Evolutionary conservation across 2,888 invertebrate genomes (phyloP).

Genomic region (Xanthorhoe designata): DNA sequence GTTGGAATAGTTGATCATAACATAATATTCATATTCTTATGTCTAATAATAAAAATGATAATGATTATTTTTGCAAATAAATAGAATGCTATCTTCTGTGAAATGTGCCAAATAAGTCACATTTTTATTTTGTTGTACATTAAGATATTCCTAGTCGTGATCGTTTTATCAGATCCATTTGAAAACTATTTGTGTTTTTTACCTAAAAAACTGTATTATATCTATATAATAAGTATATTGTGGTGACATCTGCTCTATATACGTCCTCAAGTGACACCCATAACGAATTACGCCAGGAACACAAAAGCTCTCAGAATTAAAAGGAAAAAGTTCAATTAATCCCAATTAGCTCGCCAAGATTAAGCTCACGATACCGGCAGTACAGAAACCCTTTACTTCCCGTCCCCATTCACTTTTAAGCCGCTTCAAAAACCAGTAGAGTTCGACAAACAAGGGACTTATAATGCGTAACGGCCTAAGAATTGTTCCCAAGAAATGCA

Average conservation of each 20-base stretch:
- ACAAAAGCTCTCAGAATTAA: slow-evolving; percentile 75
- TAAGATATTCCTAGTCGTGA: too few relatives aligned
- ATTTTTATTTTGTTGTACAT: too few relatives aligned
- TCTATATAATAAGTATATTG: not conserved
- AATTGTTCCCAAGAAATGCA: slow-evolving; percentile 69
- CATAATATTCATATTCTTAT: not conserved
- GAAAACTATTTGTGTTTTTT: not conserved
- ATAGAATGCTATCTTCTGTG: too few relatives aligned
- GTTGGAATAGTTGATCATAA: not conserved
- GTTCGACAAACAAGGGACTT: slow-evolving; percentile 80
- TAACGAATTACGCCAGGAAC: slow-evolving; percentile 72
- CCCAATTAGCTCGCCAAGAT: slow-evolving; percentile 83
- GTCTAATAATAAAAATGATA: not conserved
- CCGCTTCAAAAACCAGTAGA: slow-evolving; percentile 79
- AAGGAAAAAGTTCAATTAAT: slow-evolving; percentile 84
- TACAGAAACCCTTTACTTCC: slow-evolving; percentile 79
- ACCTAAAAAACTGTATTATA: not conserved
- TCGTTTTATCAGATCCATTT: too few relatives aligned
- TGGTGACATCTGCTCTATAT: slow-evolving; percentile 60
- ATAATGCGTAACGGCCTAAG: slow-evolving; percentile 78
- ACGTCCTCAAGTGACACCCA: slow-evolving; percentile 67
- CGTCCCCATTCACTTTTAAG: slow-evolving; percentile 74
- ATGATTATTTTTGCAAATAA: too few relatives aligned
- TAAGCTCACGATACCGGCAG: slow-evolving; percentile 77
- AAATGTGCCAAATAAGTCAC: too few relatives aligned